phyloP scores from a whole-genome alignment of 2,113 vertebrate genomes.

The Corythoichthys intestinalis region DNA sequence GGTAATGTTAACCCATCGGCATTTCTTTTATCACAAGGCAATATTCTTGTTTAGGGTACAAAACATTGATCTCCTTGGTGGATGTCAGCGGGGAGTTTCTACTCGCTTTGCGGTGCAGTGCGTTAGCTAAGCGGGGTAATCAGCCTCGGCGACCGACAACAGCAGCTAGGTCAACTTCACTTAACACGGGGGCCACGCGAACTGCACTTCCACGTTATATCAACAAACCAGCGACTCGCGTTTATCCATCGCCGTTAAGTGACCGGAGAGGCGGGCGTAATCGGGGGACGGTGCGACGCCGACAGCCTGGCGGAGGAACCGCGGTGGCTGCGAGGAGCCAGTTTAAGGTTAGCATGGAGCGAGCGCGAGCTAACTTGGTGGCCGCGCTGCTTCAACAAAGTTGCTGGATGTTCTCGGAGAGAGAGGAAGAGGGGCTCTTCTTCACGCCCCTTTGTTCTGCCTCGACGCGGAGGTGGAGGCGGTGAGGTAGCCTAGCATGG shows the following conservation, averaged over 20 bases:
- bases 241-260: conserved; percentile 14
- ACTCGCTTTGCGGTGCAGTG: conserved; percentile 35
- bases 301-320: neutral
- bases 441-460: conserved; percentile 65
- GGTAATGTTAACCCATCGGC: conserved; percentile 44
- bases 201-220: neutral
- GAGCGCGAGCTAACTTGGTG: conserved; percentile 43
- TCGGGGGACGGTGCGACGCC: neutral
- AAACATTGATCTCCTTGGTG: conserved; percentile 10
- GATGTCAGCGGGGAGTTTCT: conserved; percentile 51
- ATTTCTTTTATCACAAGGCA: neutral
- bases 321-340: conserved; percentile 1
- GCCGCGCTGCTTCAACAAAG: conserved; percentile 53
- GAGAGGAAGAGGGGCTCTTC: conserved; percentile 43
- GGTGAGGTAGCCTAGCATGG: conserved; percentile 50
- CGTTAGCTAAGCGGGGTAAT: conserved; percentile 35
- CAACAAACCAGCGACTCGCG: neutral
- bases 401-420: conserved; percentile 55
- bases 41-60: neutral
- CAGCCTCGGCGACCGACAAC: conserved; percentile 49
- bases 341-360: conserved; percentile 44
- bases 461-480: conserved; percentile 32
- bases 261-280: neutral
- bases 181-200: conserved; percentile 17
- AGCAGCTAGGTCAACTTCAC: conserved; percentile 53